phyloP scores from a whole-genome alignment of 2,888 invertebrate genomes.

The Cephus spinipes region DNA sequence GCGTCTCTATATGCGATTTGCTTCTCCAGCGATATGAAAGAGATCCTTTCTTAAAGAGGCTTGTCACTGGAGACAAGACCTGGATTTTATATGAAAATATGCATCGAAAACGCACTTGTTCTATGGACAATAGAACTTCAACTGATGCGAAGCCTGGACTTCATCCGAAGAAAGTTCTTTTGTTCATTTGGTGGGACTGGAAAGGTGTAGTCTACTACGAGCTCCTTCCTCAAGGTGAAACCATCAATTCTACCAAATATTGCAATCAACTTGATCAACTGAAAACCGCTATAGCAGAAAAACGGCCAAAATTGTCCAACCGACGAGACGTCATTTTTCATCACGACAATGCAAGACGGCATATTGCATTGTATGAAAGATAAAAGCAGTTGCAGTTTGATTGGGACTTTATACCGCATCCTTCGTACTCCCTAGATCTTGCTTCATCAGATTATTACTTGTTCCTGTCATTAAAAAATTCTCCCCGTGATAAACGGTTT shows the following conservation, averaged over 20 bases:
- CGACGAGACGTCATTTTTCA: slow-evolving; percentile 12
- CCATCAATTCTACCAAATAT: neutral
- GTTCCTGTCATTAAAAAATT: neutral
- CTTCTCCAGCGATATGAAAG: neutral
- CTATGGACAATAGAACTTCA: neutral
- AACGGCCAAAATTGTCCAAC: slow-evolving; percentile 6
- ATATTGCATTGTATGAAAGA: neutral
- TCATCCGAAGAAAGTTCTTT: slow-evolving; percentile 8
- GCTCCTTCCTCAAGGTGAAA: slow-evolving; percentile 9
- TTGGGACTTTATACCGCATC: slow-evolving; percentile 14
- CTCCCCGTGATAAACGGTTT: too few species aligned
- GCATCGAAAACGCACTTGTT: slow-evolving; percentile 16
- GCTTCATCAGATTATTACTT: slow-evolving; percentile 13
- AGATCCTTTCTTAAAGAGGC: slow-evolving; percentile 29
- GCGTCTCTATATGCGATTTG: too few species aligned
- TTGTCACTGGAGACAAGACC: slow-evolving; percentile 29
- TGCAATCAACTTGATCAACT: too few species aligned
- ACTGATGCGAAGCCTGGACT: slow-evolving; percentile 6
- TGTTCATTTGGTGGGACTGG: slow-evolving; percentile 13
- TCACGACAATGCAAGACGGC: slow-evolving; percentile 2
- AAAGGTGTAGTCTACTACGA: slow-evolving; percentile 8
- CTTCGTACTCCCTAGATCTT: slow-evolving; percentile 14
- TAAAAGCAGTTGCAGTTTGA: slow-evolving; percentile 3
- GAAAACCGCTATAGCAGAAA: too few species aligned
- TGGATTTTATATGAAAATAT: slow-evolving; percentile 25